A percentile compares a stretch with the other conserved stretches of the same genome.
Conservation (phyloP, 2,113 vertebrate species). For the Brachionichthys hirsutus region DNA sequence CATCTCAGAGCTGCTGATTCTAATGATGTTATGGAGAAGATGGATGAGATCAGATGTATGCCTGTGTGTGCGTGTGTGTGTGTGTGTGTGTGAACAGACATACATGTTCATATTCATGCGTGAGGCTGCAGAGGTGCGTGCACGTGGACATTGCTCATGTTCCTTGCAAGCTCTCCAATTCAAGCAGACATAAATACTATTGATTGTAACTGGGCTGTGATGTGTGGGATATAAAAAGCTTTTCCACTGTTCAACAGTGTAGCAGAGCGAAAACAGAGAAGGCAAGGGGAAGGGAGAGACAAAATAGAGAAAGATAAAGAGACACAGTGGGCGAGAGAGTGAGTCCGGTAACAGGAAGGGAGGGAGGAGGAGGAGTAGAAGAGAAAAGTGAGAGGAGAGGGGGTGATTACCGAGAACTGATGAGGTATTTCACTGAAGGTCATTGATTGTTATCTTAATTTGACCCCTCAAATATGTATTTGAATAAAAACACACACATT, state of each 20-base stretch:
- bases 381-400: constrained; percentile 26
- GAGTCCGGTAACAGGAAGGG: constrained; percentile 61
- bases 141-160: constrained; percentile 40
- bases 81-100: constrained; percentile 29
- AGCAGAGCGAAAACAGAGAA: constrained; percentile 67
- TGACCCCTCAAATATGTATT: constrained; percentile 1
- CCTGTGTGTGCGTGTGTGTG: constrained; percentile 37
- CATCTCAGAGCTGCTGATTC: constrained; percentile 75
- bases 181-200: constrained; percentile 75
- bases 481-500: constrained; percentile 24
- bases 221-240: constrained; percentile 78
- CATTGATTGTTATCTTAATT: constrained; percentile 61
- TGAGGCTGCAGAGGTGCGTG: constrained; percentile 9
- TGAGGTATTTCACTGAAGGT: constrained; percentile 58
- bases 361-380: constrained; percentile 41
- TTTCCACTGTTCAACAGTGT: constrained; percentile 67
- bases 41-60: constrained; percentile 71
- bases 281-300: constrained; percentile 51
- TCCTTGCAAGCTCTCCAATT: constrained; percentile 58
- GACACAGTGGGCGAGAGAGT: constrained; percentile 58
- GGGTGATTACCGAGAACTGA: constrained; percentile 48
- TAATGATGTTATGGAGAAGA: constrained; percentile 77
- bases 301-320: constrained; percentile 56
- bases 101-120: constrained; percentile 1
- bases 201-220: constrained; percentile 74